Percentiles rank a stretch among this genome's conserved stretches.
These are phyloP conservation scores for Steinernema hermaphroditum DNA, from an alignment of 2,888 invertebrate genomes.

Conservation along the genomic window DNA sequence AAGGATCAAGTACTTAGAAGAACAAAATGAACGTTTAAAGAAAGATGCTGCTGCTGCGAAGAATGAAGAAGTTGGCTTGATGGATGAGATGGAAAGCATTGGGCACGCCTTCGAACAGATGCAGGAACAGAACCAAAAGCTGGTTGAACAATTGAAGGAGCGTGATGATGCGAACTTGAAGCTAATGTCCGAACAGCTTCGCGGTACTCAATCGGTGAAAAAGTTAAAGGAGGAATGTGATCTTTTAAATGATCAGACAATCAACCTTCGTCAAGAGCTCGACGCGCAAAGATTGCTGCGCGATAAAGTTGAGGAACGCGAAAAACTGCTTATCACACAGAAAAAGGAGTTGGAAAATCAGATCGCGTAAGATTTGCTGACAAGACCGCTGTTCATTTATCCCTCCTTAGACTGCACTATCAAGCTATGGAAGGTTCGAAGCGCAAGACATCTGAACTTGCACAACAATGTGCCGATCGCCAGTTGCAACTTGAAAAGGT, in stretches of 20 bases:
- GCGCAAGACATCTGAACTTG: conserved; percentile 92
- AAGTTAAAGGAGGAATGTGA: conserved; percentile 91
- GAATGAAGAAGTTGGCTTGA: conserved; percentile 90
- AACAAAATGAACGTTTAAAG: conserved; percentile 86
- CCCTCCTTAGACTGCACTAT: conserved; percentile 76
- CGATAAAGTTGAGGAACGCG: conserved; percentile 91
- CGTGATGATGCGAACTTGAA: conserved; percentile 98
- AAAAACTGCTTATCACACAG: conserved; percentile 86
- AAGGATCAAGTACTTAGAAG: conserved; percentile 83
- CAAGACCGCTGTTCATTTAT: background rate
- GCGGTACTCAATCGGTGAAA: conserved; percentile 92
- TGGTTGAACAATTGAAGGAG: conserved; percentile 90
- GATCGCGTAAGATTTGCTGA: conserved; percentile 68
- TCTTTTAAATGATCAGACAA: conserved; percentile 83
- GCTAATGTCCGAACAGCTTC: conserved; percentile 93
- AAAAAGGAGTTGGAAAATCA: conserved; percentile 92
- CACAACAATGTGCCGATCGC: conserved; percentile 93
- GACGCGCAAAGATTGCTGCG: conserved; percentile 92
- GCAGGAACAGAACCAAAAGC: conserved; percentile 88
- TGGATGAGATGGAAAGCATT: conserved; percentile 98
- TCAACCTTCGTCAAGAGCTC: conserved; percentile 76
- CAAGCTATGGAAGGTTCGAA: conserved; percentile 98
- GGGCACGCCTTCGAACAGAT: conserved; percentile 96
- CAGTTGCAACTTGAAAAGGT: conserved; percentile 96
- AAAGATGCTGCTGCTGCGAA: conserved; percentile 78